Percentiles rank a stretch among this genome's conserved stretches.
These are phyloP conservation scores for Xyliphius kryptos DNA, from an alignment of 2,113 vertebrate genomes.

Conservation along the genomic window DNA sequence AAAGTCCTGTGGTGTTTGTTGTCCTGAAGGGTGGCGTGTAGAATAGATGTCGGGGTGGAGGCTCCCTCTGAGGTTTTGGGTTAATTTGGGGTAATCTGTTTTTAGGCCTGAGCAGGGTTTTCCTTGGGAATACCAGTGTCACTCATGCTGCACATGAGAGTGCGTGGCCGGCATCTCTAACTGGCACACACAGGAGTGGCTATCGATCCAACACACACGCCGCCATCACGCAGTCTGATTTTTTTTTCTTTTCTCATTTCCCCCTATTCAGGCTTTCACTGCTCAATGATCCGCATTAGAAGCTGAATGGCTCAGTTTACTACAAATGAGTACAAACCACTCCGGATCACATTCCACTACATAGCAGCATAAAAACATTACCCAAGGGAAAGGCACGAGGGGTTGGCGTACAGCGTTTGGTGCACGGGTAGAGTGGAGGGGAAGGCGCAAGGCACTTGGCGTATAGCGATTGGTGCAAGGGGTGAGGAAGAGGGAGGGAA, in stretches of 20 bases:
- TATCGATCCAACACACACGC: conserved; percentile 8
- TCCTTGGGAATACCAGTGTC: conserved; percentile 49
- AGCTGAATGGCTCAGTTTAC: conserved; percentile 4
- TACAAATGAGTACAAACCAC: conserved; percentile 22
- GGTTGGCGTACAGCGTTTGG: too few relatives aligned
- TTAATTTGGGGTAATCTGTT: conserved; percentile 44
- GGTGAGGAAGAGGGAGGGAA: too few relatives aligned
- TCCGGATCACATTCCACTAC: conserved; percentile 47
- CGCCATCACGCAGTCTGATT: background rate
- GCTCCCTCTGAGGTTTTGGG: conserved; percentile 31
- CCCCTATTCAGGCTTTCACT: background rate
- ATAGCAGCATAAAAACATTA: conserved; percentile 32
- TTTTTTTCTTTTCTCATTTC: background rate
- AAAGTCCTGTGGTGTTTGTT: conserved; percentile 20
- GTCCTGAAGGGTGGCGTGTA: conserved; percentile 18
- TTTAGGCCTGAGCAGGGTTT: conserved; percentile 52
- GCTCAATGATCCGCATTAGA: too few relatives aligned
- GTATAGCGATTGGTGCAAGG: too few relatives aligned
- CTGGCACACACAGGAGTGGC: conserved; percentile 2
- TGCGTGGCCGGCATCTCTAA: conserved; percentile 7
- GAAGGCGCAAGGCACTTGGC: too few relatives aligned
- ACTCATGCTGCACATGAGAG: conserved; percentile 16
- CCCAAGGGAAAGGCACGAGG: too few relatives aligned
- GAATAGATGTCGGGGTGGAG: conserved; percentile 30
- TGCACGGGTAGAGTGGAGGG: too few relatives aligned